Evolutionary conservation across 2,888 invertebrate species (phyloP).

Genomic region (Chromoteleia sp.): DNA sequence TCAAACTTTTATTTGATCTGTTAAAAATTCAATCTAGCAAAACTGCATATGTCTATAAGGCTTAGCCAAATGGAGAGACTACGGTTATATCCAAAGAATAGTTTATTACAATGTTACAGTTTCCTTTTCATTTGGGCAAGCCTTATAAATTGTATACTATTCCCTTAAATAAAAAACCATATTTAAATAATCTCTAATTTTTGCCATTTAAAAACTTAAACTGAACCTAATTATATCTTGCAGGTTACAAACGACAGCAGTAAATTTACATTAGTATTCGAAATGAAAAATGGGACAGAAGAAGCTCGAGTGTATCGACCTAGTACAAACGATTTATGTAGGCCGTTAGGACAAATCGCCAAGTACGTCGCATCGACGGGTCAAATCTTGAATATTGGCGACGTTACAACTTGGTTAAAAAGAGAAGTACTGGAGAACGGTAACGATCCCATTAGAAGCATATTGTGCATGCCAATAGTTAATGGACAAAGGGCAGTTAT

Average conservation of each 20-base stretch:
- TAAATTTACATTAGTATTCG: constrained; percentile 94
- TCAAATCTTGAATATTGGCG: constrained; percentile 95
- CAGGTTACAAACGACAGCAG: constrained; percentile 85
- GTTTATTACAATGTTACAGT: no score
- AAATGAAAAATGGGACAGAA: constrained; percentile 90
- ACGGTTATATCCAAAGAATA: no score
- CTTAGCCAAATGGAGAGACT: no score
- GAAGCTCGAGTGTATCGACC: constrained; percentile 88
- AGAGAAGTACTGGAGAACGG: constrained; percentile 83
- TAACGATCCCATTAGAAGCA: constrained; percentile 89
- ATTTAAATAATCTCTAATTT: no score
- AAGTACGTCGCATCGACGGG: constrained; percentile 94
- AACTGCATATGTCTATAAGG: no score
- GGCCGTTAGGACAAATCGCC: constrained; percentile 92
- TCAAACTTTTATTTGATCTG: no score
- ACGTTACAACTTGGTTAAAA: constrained; percentile 92
- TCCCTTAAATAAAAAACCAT: no score
- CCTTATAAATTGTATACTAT: no score
- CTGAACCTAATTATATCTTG: constrained; percentile 3
- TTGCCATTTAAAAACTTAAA: neutral
- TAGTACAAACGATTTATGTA: constrained; percentile 87
- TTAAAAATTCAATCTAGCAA: no score
- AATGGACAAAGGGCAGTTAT: constrained; percentile 95
- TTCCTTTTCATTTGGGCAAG: no score
- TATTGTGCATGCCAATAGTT: constrained; percentile 96